Base-by-base conservation (phyloP, 2,888 invertebrate species). In the Esperia sulphurella region DNA sequence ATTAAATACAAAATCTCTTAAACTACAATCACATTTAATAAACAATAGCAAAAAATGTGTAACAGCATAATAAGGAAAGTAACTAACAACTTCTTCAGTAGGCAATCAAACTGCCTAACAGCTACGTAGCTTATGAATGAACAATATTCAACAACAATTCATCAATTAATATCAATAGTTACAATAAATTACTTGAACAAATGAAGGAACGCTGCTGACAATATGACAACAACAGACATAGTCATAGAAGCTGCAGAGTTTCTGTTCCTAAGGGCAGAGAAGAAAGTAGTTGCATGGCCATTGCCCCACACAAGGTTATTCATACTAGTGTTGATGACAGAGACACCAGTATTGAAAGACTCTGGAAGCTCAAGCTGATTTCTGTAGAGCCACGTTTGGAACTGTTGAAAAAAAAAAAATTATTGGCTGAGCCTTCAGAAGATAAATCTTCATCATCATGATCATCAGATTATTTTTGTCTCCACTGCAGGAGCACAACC, bases 251-350 rank as follows among this genome's bases (percentile, higher is more conserved):
- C 53, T 1, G 84, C 79, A 1, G 77, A 70, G 39, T 55, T 73
- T 13, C 65, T 68, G 0, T 45, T 50, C 1, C 68, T 53, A 0
- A 82, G 49, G 41, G 59, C 63, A 0, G 52, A 46, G 49, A 73
- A 63, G 9, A 87, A 56, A 0, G 77, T 80, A 0, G 59, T 29
- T 0, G 75, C 81, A 0, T 63, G 60, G 0, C 53, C 52, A 56
- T 75, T 84, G 10, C 80, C 86, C 88, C 87, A 88, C 12, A 60
- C 30, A 0, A 85, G 52, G 57, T 89, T 88, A 43, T 37, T 52
- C 6, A 79, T 55, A 1, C 81, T 77, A 0, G 75, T 8, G 8
- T 46, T 58, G 8, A 85, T 61, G 0, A 73, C 83, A 5, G 48
- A 35, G 0, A 63, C 63, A 1, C 75, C 82, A 9, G 52, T 50